These are phyloP conservation scores for Dromaius novaehollandiae DNA, from an alignment of 2,113 vertebrate species.

Conservation along the genomic window DNA sequence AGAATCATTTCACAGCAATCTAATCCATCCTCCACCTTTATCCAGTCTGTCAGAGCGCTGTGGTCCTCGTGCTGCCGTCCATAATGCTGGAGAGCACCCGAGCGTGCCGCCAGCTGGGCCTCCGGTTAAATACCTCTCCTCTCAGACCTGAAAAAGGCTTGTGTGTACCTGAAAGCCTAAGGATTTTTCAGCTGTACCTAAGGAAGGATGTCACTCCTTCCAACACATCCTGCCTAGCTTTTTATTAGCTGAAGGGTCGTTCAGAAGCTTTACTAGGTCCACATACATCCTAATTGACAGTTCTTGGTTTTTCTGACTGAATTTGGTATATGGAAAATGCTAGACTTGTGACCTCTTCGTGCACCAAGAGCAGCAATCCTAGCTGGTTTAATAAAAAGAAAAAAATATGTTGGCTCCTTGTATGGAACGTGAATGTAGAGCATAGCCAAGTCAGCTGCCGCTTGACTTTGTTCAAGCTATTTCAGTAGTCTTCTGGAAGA, in stretches of 20 bases:
- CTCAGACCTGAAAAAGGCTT: not conserved
- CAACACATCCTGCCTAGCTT: not conserved
- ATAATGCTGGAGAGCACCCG: not conserved
- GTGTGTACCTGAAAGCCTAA: not conserved
- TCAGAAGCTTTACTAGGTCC: not conserved
- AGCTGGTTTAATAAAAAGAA: not conserved
- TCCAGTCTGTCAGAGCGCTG: not conserved
- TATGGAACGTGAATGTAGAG: not conserved
- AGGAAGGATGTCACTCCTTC: accelerated
- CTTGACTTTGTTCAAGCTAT: not conserved
- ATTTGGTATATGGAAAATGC: not conserved
- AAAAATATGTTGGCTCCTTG: not conserved
- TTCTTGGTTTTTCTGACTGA: not conserved
- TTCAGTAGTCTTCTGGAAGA: not conserved
- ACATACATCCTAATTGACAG: not conserved
- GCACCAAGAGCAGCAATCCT: not conserved
- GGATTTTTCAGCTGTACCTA: not conserved
- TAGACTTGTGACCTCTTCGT: not conserved
- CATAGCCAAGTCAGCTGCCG: not conserved
- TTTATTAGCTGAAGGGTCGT: not conserved
- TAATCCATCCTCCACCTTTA: not conserved
- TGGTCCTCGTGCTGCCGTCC: not conserved
- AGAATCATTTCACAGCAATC: not conserved
- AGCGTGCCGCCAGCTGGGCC: not conserved
- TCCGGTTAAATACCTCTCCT: not conserved